Evolutionary conservation across 2,888 invertebrate genomes (phyloP).

Genomic region (Trichogramma evanescens): DNA sequence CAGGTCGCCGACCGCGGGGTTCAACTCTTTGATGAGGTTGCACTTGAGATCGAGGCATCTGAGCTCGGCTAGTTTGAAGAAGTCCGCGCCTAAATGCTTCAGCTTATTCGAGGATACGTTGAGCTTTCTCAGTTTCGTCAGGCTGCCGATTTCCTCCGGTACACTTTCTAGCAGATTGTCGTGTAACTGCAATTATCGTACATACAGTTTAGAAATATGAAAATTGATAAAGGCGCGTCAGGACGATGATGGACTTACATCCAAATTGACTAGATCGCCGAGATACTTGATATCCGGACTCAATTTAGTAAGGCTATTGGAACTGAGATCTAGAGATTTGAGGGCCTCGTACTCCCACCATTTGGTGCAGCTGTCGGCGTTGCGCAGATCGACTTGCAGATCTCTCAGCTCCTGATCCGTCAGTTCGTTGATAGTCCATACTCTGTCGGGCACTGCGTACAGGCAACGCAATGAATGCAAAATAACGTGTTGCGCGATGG

Average conservation of each 20-base stretch:
- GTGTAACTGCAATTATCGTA: conserved; percentile 59
- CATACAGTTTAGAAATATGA: not conserved
- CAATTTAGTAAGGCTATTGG: conserved; percentile 61
- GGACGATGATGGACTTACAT: conserved; percentile 51
- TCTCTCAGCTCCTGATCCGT: conserved; percentile 54
- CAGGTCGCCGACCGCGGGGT: conserved; percentile 69
- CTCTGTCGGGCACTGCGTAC: conserved; percentile 61
- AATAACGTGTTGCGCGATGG: too few relatives aligned
- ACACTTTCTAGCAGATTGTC: conserved; percentile 70
- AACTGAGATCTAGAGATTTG: conserved; percentile 70
- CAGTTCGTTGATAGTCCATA: conserved; percentile 67
- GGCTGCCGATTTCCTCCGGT: conserved; percentile 66
- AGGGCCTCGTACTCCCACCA: conserved; percentile 85
- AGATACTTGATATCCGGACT: conserved; percentile 61
- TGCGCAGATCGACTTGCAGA: conserved; percentile 54
- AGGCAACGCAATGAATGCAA: too few relatives aligned
- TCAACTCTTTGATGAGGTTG: conserved; percentile 63
- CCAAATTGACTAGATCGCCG: conserved; percentile 61
- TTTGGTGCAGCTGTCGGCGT: conserved; percentile 55
- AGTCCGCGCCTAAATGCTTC: conserved; percentile 55
- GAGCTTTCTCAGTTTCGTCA: conserved; percentile 61
- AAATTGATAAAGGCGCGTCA: not conserved
- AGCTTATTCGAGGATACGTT: conserved; percentile 67
- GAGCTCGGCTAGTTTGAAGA: conserved; percentile 65
- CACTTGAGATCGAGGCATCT: conserved; percentile 66